Evolutionary conservation across 2,888 invertebrate genomes (phyloP).

Genomic region (Strigamia transsilvanica): DNA sequence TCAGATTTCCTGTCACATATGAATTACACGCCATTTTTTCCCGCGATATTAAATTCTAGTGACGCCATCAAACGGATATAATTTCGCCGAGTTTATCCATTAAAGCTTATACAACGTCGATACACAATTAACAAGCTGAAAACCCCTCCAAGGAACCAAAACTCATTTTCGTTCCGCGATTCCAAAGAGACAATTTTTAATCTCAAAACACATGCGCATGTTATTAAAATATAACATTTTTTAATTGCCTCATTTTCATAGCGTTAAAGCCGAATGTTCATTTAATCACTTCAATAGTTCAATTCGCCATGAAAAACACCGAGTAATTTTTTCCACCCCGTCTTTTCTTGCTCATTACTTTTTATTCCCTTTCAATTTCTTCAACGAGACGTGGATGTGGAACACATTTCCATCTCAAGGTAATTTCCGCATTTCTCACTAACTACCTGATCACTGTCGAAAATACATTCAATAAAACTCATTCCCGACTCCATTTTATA

Average conservation of each 20-base stretch:
- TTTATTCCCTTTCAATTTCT: not conserved
- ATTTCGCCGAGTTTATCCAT: not conserved
- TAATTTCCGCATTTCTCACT: conserved; percentile 23
- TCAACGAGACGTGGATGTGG: not conserved
- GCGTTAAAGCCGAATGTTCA: not conserved
- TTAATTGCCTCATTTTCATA: not conserved
- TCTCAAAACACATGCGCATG: not conserved
- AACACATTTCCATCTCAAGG: not conserved
- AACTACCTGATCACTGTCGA: not conserved
- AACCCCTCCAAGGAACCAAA: not conserved
- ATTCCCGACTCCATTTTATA: not conserved
- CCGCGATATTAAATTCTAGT: not conserved
- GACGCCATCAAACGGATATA: not conserved
- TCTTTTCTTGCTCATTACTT: not conserved
- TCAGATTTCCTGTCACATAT: not conserved
- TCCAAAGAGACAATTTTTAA: not conserved
- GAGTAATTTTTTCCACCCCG: not conserved
- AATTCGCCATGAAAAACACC: not conserved
- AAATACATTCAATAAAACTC: not conserved
- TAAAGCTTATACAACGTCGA: not conserved
- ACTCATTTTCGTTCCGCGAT: not conserved
- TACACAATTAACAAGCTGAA: conserved; percentile 2
- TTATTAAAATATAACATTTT: not conserved
- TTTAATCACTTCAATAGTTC: not conserved
- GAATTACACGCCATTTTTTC: not conserved